These are phyloP conservation scores for Abramis brama DNA, from an alignment of 2,113 vertebrate species.

Conservation along the genomic window DNA sequence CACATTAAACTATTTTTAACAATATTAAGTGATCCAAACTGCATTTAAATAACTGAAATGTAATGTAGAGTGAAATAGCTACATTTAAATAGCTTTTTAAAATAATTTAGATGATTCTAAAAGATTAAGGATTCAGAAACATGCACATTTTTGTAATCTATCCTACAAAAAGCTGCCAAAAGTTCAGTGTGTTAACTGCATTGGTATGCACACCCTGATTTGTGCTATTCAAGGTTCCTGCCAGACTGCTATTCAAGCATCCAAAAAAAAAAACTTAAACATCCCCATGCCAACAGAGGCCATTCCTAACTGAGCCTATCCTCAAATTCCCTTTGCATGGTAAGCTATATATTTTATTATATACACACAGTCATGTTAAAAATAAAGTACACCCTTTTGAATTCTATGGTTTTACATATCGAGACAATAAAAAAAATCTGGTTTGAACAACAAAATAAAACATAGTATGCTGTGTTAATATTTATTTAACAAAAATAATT, in stretches of 20 bases:
- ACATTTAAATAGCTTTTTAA: not conserved
- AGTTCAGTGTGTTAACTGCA: not conserved
- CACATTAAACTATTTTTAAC: not conserved
- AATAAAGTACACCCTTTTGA: too few species aligned
- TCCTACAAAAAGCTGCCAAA: not conserved
- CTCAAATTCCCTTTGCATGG: not conserved
- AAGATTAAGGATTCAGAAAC: not conserved
- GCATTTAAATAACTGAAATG: not conserved
- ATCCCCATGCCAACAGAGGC: constrained; percentile 22
- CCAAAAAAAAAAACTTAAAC: constrained; percentile 1
- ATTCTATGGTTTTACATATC: too few species aligned
- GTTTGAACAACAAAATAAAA: too few species aligned
- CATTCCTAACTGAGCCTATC: not conserved
- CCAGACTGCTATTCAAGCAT: constrained; percentile 44
- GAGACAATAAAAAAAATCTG: too few species aligned
- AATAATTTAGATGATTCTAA: not conserved
- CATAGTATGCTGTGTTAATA: too few species aligned
- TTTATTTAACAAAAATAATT: too few species aligned
- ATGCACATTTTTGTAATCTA: not conserved
- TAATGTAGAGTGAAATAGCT: not conserved
- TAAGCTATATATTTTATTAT: not conserved
- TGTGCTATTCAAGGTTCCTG: not conserved
- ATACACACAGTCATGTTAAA: not conserved
- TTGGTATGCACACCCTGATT: constrained; percentile 42
- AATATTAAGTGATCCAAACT: not conserved